Conservation (phyloP, 1,140 invertebrate species). For the Sycophila sp. region DNA sequence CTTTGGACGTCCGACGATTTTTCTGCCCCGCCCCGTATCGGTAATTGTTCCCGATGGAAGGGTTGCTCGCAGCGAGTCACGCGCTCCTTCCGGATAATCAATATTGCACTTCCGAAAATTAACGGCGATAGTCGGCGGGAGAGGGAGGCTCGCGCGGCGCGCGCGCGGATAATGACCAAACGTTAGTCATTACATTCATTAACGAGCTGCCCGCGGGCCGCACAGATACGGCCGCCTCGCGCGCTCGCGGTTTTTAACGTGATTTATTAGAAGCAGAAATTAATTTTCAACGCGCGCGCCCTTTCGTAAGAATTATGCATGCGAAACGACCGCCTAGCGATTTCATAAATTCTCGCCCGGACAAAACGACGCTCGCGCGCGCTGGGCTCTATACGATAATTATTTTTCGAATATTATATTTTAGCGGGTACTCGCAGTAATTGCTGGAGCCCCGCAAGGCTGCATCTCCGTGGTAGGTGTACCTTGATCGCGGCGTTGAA, state of each 20-base stretch:
- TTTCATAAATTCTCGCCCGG: constrained; percentile 4
- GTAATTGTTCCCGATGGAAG: neutral
- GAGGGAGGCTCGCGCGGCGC: neutral
- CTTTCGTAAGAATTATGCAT: constrained; percentile 14
- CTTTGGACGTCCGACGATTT: neutral
- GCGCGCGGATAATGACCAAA: constrained; percentile 1
- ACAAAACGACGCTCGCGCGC: neutral
- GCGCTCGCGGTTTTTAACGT: neutral
- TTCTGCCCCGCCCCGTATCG: neutral
- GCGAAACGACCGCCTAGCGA: neutral
- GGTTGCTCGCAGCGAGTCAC: constrained; percentile 23
- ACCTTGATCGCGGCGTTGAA: too few relatives aligned
- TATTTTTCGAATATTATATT: constrained; percentile 28
- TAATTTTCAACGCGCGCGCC: constrained; percentile 12
- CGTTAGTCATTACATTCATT: constrained; percentile 25
- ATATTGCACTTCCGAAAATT: constrained; percentile 36
- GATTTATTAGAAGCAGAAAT: constrained; percentile 31
- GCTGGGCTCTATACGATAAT: neutral
- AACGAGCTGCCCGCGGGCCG: too few relatives aligned
- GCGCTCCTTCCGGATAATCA: constrained; percentile 37
- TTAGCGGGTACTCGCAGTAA: too few relatives aligned
- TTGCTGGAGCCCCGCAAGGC: too few relatives aligned
- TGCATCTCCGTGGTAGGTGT: too few relatives aligned
- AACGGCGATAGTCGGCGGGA: neutral
- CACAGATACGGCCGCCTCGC: neutral